Evolutionary conservation across 2,888 invertebrate genomes (phyloP), one percentile per base, ranked within the genome.

Genomic region (Hirtodrosophila duncani): DNA sequence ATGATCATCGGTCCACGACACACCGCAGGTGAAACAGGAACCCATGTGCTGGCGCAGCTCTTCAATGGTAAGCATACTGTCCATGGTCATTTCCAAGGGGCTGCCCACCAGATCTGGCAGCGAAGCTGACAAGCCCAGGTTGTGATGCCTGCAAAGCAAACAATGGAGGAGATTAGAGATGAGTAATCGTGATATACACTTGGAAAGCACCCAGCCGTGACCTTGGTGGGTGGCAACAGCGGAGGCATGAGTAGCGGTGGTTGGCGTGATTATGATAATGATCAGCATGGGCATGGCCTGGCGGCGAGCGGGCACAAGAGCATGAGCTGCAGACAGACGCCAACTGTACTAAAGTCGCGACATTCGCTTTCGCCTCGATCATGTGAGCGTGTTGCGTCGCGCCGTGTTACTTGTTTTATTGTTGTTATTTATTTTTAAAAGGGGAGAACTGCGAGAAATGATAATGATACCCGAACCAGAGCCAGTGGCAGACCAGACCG

Each of bases 21-120:
- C 93, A 39, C 93, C 93, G 85, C 94, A 94, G 85, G 91, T 91
- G 84, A 92, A 92, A 84, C 93, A 93, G 63, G 92, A 92, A 84
- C 91, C 91, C 83, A 92, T 89, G 80, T 92, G 92, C 50, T 90
- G 88, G 38, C 92, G 90, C 59, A 93, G 86, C 81, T 92, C 92
- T 84, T 93, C 93, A 71, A 93, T 92, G 56, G 92, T 91, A 58
- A 92, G 85, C 45, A 90, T 89, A 70, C 90, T 89, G 58, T 86
- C 86, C 69, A 83, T 77, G 52, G 79, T 84, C 10, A 86, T 82
- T 71, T 86, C 86, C 55, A 85, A 59, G 9, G 86, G 86, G 50
- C 85, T 85, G 43, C 85, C 85, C 29, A 86, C 86, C 45, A 87
- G 67, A 75, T 87, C 87, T 7, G 87, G 86, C 62, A 87, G 53